These are phyloP conservation scores for Agriopis leucophaearia DNA, from an alignment of 2,888 invertebrate species.

Conservation along the genomic window DNA sequence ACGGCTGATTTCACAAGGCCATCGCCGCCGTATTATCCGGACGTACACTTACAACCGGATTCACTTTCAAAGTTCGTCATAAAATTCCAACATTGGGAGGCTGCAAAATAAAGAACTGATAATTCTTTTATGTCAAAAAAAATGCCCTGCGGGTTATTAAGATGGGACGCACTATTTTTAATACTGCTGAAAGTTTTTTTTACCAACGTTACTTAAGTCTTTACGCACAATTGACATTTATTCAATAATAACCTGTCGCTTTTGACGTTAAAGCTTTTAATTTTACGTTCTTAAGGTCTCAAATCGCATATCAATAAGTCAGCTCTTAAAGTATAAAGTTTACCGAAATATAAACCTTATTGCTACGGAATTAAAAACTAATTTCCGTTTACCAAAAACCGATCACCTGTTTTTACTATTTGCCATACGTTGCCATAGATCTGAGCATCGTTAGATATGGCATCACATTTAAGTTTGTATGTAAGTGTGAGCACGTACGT, in stretches of 20 bases:
- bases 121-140: too few relatives aligned
- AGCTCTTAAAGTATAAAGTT: constrained; percentile 3
- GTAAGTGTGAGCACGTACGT: neutral
- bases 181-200: neutral
- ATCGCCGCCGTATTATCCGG: too few relatives aligned
- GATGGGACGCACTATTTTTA: too few relatives aligned
- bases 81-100: too few relatives aligned
- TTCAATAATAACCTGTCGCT: constrained; percentile 20
- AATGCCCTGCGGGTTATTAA: too few relatives aligned
- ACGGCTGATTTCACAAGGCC: too few relatives aligned
- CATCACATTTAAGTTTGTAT: neutral
- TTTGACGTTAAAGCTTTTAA: constrained; percentile 1
- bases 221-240: constrained; percentile 31
- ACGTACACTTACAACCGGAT: too few relatives aligned
- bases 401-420: constrained; percentile 5
- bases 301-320: constrained; percentile 3
- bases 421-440: neutral
- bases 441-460: neutral
- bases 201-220: constrained; percentile 21
- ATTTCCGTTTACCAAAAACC: neutral
- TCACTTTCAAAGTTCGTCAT: too few relatives aligned
- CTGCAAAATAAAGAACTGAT: too few relatives aligned
- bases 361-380: neutral
- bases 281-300: neutral
- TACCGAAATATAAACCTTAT: constrained; percentile 5